Percentiles rank a stretch among this genome's conserved stretches.
These are phyloP conservation scores for Simalia tracyae DNA, from an alignment of 2,797 vertebrate genomes.

Conservation along the genomic window DNA sequence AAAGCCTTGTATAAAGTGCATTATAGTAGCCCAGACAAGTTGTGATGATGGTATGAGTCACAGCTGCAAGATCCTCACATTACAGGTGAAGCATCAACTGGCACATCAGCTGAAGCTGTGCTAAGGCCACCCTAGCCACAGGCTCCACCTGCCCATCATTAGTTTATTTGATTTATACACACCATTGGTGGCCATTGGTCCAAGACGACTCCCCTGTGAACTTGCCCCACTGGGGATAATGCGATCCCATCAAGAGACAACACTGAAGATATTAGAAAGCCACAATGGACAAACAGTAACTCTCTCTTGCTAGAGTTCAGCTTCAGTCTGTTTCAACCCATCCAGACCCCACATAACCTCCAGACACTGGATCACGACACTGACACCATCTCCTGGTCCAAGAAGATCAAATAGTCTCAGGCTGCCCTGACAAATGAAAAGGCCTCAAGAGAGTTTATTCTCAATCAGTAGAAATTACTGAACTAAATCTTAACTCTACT, in stretches of 20 bases:
- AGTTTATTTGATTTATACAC: too few relatives aligned
- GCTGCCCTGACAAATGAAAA: background rate
- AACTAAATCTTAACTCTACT: constrained; percentile 8
- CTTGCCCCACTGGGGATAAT: background rate
- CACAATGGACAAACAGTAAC: too few relatives aligned
- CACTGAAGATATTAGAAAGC: background rate
- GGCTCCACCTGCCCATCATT: background rate
- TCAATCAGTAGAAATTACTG: constrained; percentile 14
- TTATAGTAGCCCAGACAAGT: too few relatives aligned
- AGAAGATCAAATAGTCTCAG: background rate
- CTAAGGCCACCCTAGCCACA: background rate
- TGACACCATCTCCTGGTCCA: background rate
- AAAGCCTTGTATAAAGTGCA: too few relatives aligned
- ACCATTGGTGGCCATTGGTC: background rate
- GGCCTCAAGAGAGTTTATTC: background rate
- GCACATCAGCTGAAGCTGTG: background rate
- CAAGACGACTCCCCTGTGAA: background rate
- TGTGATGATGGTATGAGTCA: background rate
- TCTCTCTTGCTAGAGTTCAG: background rate
- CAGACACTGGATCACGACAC: background rate
- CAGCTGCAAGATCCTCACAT: background rate
- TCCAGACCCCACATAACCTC: background rate
- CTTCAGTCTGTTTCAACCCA: background rate
- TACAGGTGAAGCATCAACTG: background rate
- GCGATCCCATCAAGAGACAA: background rate